Base-by-base conservation (phyloP, 1,140 invertebrate species). In the Riptortus pedestris region DNA sequence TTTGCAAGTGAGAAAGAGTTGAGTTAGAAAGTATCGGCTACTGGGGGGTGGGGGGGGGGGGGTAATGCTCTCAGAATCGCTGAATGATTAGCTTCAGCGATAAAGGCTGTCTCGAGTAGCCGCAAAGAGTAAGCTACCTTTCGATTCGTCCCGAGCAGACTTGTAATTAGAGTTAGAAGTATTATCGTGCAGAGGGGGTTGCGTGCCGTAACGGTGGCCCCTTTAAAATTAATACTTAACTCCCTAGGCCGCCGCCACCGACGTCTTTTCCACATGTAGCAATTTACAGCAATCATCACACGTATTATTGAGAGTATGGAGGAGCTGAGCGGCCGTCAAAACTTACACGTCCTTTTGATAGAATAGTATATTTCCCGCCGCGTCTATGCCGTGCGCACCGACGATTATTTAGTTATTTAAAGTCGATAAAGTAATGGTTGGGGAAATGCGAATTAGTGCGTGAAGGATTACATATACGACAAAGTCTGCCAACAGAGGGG, bases 161-260 rank as follows among this genome's bases (percentile, higher is more conserved):
- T 55, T 55, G 51, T 55, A 55, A 55, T 55, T 55, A 55, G 20
- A 14, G 12, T 22, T 4, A 26, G 24, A 38, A 38, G 31, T 38
- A 38, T 38, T 55, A 14, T 27, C 51, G 51, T 55, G 51, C 12
- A 5, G 5, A 38, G 24, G 51, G 24, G 51, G 51, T 55, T 55
- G 51, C 51, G 51, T 55, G 51, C 14, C 1, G 4, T 26, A 24
- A 14, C 51, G 1, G 14, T 24, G 51, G 51, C 18, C 24, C 24
- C 51, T 55, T 55, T 27, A 55, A 55, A 55, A 55, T 55, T 55
- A 24, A 55, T 55, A 55, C 51, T 24, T 38, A 38, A 38, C 31
- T 14, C 31, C 14, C 31, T 14, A 14, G 31, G 5, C 5, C 31
- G 5, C 5, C 31, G 14, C 31, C 31, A 38, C 31, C 7, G 24